Evolutionary conservation across 2,797 vertebrate genomes (phyloP), one percentile per base, ranked within the genome.

Genomic region (Labeo calbasu): DNA sequence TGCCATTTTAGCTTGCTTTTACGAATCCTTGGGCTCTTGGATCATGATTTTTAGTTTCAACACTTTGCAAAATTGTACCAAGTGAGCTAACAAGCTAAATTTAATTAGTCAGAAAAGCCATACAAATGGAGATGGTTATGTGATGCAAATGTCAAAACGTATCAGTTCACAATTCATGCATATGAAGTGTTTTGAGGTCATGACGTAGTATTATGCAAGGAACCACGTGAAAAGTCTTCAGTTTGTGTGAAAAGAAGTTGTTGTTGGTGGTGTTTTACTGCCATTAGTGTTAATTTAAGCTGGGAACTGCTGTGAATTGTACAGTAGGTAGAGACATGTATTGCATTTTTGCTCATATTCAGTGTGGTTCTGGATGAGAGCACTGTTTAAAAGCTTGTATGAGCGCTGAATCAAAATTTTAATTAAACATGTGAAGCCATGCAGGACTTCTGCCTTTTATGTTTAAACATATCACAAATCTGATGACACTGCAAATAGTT

Each of bases 401-500:
- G 23, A 40, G 32, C 5, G 59, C 32, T 46, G 12, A 43, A 50
- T 48, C 8, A 78, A 66, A 61, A 48, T 43, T 19, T 6, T 23
- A 65, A 32, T 79, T 65, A 50, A 48, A 46, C 14, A 63, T 50
- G 43, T 51, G 12, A 78, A 78, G 23, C 11, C 4, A 63, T 48
- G 57, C 43, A 32, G 25, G 9, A 25, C 14, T 13, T 21, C n/a
- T 43, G 8, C 13, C 7, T 9, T 61, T n/a, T 4, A 63, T 28
- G 10, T 65, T 79, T 68, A 53, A 68, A 68, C 61, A 51, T 15
- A 23, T 46, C 21, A 11, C 32, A 68, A 68, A 63, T 63, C n/a
- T 48, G 76, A 77, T 28, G 76, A 48, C 8, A 77, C 28, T 1
- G 12, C 55, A 59, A 77, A 43, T 46, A 36, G 77, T 53, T 79